phyloP scores from a whole-genome alignment of 2,797 vertebrate species.

The Bryconaethiops microstoma region DNA sequence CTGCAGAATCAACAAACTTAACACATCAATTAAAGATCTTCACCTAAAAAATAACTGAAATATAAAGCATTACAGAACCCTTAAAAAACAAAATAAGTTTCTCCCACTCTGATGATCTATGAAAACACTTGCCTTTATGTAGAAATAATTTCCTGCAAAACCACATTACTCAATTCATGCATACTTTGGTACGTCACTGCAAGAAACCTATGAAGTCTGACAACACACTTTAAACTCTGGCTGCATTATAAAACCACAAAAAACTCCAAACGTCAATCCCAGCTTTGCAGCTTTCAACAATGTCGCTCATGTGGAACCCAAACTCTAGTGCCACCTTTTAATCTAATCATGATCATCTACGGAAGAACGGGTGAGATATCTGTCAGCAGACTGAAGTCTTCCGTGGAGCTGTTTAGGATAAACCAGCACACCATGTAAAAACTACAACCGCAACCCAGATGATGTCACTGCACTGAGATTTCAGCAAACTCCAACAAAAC shows the following conservation, averaged over 20 bases:
- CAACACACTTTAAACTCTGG: background rate
- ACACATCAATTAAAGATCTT: too few relatives aligned
- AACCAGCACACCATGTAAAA: conserved; percentile 16
- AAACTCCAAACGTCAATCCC: background rate
- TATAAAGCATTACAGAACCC: too few relatives aligned
- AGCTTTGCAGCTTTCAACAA: background rate
- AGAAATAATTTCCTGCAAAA: too few relatives aligned
- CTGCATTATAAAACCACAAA: background rate
- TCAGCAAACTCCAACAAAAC: background rate
- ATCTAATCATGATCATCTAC: background rate
- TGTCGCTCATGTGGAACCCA: background rate
- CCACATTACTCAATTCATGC: background rate
- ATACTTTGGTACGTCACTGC: background rate
- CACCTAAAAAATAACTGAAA: too few relatives aligned
- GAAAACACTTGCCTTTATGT: too few relatives aligned
- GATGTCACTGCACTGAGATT: background rate
- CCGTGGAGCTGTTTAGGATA: background rate
- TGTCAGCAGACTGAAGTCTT: conserved; percentile 34
- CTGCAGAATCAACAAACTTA: too few relatives aligned
- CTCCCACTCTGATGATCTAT: too few relatives aligned
- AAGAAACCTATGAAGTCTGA: background rate
- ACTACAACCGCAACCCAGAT: conserved; percentile 7
- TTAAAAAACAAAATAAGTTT: too few relatives aligned
- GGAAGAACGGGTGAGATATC: background rate
- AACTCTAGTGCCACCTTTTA: background rate